Base-by-base conservation (phyloP, 2,888 invertebrate species). In the Scotopteryx bipunctaria region DNA sequence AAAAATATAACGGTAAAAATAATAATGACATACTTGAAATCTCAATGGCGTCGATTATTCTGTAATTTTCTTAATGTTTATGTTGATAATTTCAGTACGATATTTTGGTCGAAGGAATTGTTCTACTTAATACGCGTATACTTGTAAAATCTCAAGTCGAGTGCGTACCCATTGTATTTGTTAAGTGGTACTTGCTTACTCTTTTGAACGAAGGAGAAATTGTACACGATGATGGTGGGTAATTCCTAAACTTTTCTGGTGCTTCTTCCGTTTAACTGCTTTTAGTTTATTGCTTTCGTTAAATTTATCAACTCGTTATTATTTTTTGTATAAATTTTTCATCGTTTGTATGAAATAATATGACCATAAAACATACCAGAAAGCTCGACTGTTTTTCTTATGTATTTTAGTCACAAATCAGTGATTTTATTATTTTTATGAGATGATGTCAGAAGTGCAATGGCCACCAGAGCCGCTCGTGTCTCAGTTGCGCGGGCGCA, bases 81-180 rank as follows among this genome's bases (percentile, higher is more conserved):
- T 44, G 43, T 44, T 46, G 17, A 11, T 9, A 37, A 56, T 48
- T 46, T 15, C 45, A 44, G 41, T 54, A 51, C 27, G 49, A 55
- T 56, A 59, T 71, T 67, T 66, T 66, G 63, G 65, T 60, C 63
- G 54, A 57, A 66, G 63, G 64, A 69, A 71, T 66, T 68, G 59
- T 65, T 59, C 60, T 59, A 62, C 3, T n/a, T 27, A 11, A 63
- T 66, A 71, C 61, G 64, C 63, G 61, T 65, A 64, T 69, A 61
- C 71, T 68, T 62, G 38, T 64, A 60, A 63, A 71, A 64, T 66
- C 67, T 69, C 64, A 47, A 58, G 57, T 66, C 43, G 57, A 73
- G 73, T 68, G 67, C 65, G 66, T 69, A 61, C 61, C 63, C 63
- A 69, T 69, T 73, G 69, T 70, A 63, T 65, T 67, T 67, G 56